A percentile compares a stretch with the other conserved stretches of the same genome.
Evolutionary conservation across 23 tunicate genomes (phyloP).

Genomic region (Trididemnum clinides): DNA sequence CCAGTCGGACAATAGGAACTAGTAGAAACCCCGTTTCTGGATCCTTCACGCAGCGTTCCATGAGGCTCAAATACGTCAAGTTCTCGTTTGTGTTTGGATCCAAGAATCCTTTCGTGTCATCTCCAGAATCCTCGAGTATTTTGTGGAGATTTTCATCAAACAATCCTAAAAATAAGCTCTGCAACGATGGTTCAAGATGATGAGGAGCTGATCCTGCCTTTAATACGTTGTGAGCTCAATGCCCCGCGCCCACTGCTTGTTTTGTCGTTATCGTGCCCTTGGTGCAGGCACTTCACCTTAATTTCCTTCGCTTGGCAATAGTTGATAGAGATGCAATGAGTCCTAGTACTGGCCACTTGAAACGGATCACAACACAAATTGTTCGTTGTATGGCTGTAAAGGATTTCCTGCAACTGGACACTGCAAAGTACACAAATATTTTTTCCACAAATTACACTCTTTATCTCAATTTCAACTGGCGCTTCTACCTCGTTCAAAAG

Average conservation of each 20-base stretch:
- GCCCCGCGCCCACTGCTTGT: too few relatives aligned
- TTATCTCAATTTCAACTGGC: background rate
- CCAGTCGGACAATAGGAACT: constrained; percentile 60
- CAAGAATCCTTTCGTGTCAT: constrained; percentile 84
- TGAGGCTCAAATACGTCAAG: constrained; percentile 65
- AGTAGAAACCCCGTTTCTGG: constrained; percentile 67
- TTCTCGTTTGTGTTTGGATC: constrained; percentile 92
- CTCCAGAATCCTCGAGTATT: constrained; percentile 63
- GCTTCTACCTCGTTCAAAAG: constrained; percentile 90
- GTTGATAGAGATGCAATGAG: background rate
- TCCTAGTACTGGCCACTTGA: too few relatives aligned
- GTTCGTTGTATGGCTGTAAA: too few relatives aligned
- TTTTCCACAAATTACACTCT: background rate
- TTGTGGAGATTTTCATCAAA: constrained; percentile 70
- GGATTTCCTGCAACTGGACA: too few relatives aligned
- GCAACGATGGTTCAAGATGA: too few relatives aligned
- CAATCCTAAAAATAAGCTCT: constrained; percentile 38
- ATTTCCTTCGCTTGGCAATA: background rate
- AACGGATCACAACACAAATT: too few relatives aligned
- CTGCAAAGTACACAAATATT: background rate
- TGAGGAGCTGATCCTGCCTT: too few relatives aligned
- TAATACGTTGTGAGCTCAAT: too few relatives aligned
- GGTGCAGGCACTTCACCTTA: too few relatives aligned
- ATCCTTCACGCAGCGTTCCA: constrained; percentile 77
- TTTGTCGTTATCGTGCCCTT: too few relatives aligned